Conservation (phyloP, 30 jellyfish, hydroid and myxozoan species). For the Phacellophora camtschatica region DNA sequence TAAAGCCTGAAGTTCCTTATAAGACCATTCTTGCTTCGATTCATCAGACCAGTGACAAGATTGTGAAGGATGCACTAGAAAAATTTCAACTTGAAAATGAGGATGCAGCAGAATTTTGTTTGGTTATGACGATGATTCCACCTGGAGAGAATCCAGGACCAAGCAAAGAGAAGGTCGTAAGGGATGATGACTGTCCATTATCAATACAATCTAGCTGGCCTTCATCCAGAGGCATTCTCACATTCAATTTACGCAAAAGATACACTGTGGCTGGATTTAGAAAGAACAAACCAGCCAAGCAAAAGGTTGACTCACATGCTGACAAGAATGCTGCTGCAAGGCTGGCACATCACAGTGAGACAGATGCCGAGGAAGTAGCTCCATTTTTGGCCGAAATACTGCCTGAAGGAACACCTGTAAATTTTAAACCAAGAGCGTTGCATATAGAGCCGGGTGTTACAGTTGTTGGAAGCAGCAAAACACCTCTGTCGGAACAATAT, state of each 20-base stretch:
- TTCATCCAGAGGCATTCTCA: conserved; percentile 82
- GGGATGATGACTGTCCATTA: conserved; percentile 90
- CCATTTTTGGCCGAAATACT: conserved; percentile 77
- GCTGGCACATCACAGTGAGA: conserved; percentile 41
- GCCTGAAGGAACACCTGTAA: conserved; percentile 66
- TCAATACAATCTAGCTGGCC: conserved; percentile 99
- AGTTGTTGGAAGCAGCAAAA: conserved; percentile 80
- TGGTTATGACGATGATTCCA: conserved; percentile 96
- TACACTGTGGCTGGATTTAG: conserved; percentile 64
- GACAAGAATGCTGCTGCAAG: conserved; percentile 51
- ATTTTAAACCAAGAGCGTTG: conserved; percentile 68
- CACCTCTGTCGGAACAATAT: conserved; percentile 76
- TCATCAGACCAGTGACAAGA: conserved; percentile 76
- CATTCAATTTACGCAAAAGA: conserved; percentile 82
- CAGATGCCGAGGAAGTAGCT: conserved; percentile 41
- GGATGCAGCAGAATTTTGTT: conserved; percentile 82
- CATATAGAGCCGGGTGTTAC: conserved; percentile 70
- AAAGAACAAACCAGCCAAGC: conserved; percentile 40
- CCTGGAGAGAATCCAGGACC: conserved; percentile 86
- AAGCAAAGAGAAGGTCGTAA: conserved; percentile 78
- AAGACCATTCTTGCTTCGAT: conserved; percentile 90
- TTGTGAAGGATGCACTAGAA: conserved; percentile 93
- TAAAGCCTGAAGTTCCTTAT: conserved; percentile 96
- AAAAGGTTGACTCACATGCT: conserved; percentile 30
- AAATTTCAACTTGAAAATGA: conserved; percentile 85